Percentiles rank a stretch among this genome's conserved stretches.
Evolutionary conservation across 2,113 vertebrate genomes (phyloP).

Genomic region (Hassar affinis): DNA sequence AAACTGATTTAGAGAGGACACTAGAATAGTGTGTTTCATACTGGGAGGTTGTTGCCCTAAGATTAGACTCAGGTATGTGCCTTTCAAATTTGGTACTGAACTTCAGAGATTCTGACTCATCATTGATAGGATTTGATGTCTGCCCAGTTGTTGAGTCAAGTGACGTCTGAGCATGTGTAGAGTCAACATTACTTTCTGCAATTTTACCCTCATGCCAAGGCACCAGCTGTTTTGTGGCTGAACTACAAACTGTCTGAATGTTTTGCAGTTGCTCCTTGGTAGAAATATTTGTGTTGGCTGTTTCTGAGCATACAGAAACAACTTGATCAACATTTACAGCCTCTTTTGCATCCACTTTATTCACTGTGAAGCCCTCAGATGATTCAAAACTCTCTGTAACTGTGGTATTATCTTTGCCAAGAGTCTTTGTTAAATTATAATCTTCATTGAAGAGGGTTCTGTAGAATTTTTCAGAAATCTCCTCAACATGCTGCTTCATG

Average conservation of each 20-base stretch:
- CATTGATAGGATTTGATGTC: conserved; percentile 20
- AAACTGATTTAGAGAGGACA: conserved; percentile 2
- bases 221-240: neutral
- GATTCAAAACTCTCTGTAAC: conserved; percentile 24
- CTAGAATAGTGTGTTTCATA: neutral
- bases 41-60: conserved; percentile 25
- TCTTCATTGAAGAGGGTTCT: conserved; percentile 65
- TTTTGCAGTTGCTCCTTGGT: conserved; percentile 15
- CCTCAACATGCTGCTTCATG: conserved; percentile 59
- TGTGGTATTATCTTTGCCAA: conserved; percentile 9
- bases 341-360: conserved; percentile 28
- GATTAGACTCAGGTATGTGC: conserved; percentile 8
- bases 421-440: conserved; percentile 34
- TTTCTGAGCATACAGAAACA: neutral
- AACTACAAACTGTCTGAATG: neutral
- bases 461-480: conserved; percentile 69
- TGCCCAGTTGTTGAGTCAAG: conserved; percentile 54
- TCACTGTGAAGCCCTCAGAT: conserved; percentile 13
- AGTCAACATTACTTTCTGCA: neutral
- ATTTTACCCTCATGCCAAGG: conserved; percentile 23
- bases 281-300: neutral
- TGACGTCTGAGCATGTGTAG: conserved; percentile 52
- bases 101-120: conserved; percentile 13
- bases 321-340: conserved; percentile 41
- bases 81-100: conserved; percentile 31